A percentile compares a stretch with the other conserved stretches of the same genome.
Conservation (phyloP, 2,888 invertebrate species). For the Caenorhabditis virilis region DNA sequence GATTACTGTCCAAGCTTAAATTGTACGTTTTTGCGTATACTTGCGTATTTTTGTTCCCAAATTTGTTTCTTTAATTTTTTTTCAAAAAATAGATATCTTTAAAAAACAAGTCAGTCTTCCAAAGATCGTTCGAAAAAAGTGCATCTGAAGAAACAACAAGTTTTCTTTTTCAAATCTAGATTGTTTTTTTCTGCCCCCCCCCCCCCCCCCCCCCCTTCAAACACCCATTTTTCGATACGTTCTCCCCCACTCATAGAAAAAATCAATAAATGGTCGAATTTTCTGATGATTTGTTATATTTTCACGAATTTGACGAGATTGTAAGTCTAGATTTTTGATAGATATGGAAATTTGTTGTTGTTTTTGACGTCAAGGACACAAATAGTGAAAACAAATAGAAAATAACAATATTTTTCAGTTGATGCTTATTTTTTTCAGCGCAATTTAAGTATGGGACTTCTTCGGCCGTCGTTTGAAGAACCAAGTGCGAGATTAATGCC, state of each 20-base stretch:
- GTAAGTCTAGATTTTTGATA: slow-evolving; percentile 11
- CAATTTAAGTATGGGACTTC: slow-evolving; percentile 52
- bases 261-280: slow-evolving; percentile 19
- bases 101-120: too few relatives aligned
- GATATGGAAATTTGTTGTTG: background rate
- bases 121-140: too few relatives aligned
- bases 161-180: too few relatives aligned
- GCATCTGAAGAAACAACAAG: too few relatives aligned
- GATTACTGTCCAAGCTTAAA: too few relatives aligned
- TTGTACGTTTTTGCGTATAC: too few relatives aligned
- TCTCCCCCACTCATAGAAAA: background rate
- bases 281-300: slow-evolving; percentile 35
- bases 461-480: slow-evolving; percentile 58
- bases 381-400: too few relatives aligned
- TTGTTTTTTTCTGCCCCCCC: slow-evolving; percentile 9
- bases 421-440: slow-evolving; percentile 43
- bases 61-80: too few relatives aligned
- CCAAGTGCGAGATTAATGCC: slow-evolving; percentile 58
- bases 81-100: too few relatives aligned
- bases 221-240: background rate
- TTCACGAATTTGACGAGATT: slow-evolving; percentile 40
- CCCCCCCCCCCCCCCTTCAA: slow-evolving; percentile 8
- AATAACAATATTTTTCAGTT: too few relatives aligned
- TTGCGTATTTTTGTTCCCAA: too few relatives aligned
- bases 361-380: too few relatives aligned